Evolutionary conservation across 2,113 vertebrate species (phyloP), one percentile per base, ranked within the genome.

Genomic region (Glareola pratincola): DNA sequence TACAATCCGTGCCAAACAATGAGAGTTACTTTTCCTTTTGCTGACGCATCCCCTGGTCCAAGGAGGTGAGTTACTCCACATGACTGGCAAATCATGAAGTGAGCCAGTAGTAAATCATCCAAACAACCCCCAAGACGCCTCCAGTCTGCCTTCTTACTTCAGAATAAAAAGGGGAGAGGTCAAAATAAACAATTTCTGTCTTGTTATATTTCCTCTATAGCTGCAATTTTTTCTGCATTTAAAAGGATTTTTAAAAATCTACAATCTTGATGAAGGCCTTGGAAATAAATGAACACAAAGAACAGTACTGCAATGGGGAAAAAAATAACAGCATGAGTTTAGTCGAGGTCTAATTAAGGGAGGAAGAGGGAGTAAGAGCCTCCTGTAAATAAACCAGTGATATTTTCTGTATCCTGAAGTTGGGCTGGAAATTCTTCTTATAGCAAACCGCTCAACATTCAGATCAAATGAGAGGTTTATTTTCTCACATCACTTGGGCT

Each of bases 391-490:
- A 90, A 89, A 92, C 32, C 30, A 39, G 43, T 48, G 51, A 67
- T 88, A 85, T 48, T 92, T 56, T 5, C 13, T 20, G 27, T 75
- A 66, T 96, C 80, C 91, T 51, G 8, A 84, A 96, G 91, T 80
- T 84, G 72, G 77, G 85, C 73, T 96, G 57, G 50, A 96, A 96
- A 95, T 88, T 76, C 79, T 95, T 86, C 96, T 95, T 92, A 72
- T 15, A 66, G 89, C 69, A 93, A 80, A 45, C 75, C 64, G 76
- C 92, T 96, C 92, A 73, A 92, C 76, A 60, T 94, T 95, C 91
- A 94, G 75, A 97, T 96, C 95, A 96, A 97, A 95, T 90, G 93
- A 97, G 96, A 96, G 97, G 82, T 96, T 97, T 96, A 94, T 98
- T 97, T 97, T 96, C 97, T 97, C 90, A 0, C 86, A 96, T 96